Evolutionary conservation across 1,140 invertebrate genomes (phyloP).

Genomic region (Diploscapter pachys): DNA sequence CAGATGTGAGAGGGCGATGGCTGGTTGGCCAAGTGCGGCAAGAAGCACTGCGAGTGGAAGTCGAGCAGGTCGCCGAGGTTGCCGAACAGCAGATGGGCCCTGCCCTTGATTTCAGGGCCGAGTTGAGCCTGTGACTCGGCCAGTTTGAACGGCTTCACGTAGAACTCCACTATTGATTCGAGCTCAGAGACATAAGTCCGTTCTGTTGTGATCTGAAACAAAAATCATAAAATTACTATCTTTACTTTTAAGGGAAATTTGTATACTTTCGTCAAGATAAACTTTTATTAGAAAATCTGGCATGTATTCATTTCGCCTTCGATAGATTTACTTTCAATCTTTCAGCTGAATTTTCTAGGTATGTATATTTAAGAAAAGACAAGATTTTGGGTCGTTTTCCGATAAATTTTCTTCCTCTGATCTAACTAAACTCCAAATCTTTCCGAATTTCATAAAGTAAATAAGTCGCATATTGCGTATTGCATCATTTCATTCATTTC

Average conservation of each 20-base stretch:
- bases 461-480: no score
- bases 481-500: no score
- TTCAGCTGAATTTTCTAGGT: background rate
- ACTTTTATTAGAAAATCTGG: background rate
- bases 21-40: conserved; percentile 23
- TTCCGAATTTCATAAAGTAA: no score
- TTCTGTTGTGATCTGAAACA: conserved; percentile 84
- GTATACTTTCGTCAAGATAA: background rate
- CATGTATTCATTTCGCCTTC: background rate
- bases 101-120: conserved; percentile 47
- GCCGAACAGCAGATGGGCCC: conserved; percentile 50
- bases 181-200: conserved; percentile 95
- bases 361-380: no score
- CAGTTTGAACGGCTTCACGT: conserved; percentile 54
- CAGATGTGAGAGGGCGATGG: conserved; percentile 21
- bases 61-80: conserved; percentile 51
- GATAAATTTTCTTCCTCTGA: no score
- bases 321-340: background rate
- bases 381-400: no score
- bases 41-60: conserved; percentile 25
- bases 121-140: conserved; percentile 43
- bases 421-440: no score
- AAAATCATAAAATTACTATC: conserved; percentile 62
- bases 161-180: conserved; percentile 79
- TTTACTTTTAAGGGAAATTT: background rate